Conservation (phyloP, 2,113 vertebrate species). For the Charina bottae region DNA sequence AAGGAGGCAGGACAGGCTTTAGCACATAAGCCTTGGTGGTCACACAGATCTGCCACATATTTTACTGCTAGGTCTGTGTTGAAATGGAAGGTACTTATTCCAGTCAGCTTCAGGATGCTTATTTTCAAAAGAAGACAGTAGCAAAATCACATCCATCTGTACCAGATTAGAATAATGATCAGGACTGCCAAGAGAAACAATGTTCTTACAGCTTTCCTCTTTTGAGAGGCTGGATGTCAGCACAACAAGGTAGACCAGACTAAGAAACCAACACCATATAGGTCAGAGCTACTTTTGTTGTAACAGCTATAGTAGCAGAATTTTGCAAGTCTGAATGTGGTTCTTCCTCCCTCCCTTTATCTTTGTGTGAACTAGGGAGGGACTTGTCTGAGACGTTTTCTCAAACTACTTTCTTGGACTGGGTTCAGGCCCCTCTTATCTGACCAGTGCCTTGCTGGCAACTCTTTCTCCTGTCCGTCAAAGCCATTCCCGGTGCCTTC, state of each 20-base stretch:
- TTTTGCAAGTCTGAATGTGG: no score
- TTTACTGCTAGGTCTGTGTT: neutral
- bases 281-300: no score
- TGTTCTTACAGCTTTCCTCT: constrained; percentile 1
- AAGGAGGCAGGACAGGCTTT: neutral
- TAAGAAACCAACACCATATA: neutral
- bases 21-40: neutral
- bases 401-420: neutral
- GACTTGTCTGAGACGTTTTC: neutral
- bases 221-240: neutral
- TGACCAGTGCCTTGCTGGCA: neutral
- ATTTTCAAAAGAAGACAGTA: neutral
- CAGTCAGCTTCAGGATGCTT: neutral
- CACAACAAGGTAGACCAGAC: neutral
- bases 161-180: neutral
- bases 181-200: neutral
- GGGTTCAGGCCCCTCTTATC: neutral
- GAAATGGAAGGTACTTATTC: neutral
- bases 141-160: neutral
- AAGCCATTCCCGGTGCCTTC: neutral
- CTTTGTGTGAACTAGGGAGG: neutral
- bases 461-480: neutral
- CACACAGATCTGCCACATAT: no score
- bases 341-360: neutral
- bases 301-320: neutral